A percentile compares a stretch with the other conserved stretches of the same genome.
These are phyloP conservation scores for Carettochelys insculpta DNA, from an alignment of 2,113 vertebrate species.

Conservation along the genomic window DNA sequence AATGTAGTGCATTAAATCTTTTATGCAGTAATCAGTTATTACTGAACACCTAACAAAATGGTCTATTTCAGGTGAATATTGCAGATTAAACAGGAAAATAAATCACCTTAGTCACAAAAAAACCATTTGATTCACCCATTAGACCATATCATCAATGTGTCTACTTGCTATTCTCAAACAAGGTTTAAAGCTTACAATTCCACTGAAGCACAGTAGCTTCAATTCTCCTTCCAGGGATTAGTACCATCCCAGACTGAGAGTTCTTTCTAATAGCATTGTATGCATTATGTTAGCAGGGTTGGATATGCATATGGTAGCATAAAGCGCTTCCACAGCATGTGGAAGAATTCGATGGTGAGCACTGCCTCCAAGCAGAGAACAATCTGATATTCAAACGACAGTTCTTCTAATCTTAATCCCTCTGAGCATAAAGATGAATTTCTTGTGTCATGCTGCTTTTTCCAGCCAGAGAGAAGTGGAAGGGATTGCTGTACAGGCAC, in stretches of 20 bases:
- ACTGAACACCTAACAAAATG: constrained; percentile 12
- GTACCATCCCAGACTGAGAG: not conserved
- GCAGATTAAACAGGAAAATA: constrained; percentile 9
- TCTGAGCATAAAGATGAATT: constrained; percentile 7
- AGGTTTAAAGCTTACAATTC: not conserved
- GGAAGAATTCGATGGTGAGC: not conserved
- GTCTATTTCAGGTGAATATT: constrained; percentile 11
- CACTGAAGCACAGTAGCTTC: constrained; percentile 1
- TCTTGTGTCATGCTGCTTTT: constrained; percentile 1
- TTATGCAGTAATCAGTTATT: too few species aligned
- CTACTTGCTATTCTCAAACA: constrained; percentile 28
- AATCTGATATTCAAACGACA: not conserved
- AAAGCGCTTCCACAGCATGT: not conserved
- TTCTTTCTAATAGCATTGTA: not conserved
- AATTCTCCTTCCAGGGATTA: not conserved
- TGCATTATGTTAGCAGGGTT: not conserved
- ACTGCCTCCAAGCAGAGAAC: not conserved
- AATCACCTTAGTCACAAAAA: constrained; percentile 26
- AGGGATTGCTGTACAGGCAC: not conserved
- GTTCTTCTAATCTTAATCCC: not conserved
- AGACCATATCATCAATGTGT: not conserved
- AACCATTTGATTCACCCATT: constrained; percentile 4
- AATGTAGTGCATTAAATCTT: constrained; percentile 33
- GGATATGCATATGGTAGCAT: fast-evolving
- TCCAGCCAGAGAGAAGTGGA: not conserved